Evolutionary conservation across 2,797 vertebrate species (phyloP).

Genomic region (Leptoclinus maculatus): DNA sequence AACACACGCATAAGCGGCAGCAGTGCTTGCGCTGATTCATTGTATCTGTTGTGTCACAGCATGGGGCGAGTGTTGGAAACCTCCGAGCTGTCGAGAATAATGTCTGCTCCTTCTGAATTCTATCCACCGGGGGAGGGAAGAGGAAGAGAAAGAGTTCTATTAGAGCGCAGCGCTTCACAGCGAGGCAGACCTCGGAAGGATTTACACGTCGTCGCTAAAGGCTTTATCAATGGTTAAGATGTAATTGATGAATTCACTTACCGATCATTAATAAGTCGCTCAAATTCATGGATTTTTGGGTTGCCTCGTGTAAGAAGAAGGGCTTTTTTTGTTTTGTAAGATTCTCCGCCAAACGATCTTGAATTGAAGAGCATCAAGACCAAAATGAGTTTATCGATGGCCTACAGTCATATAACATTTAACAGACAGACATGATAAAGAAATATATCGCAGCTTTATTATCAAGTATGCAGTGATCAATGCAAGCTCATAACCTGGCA

Average conservation of each 20-base stretch:
- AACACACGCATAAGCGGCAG: constrained; percentile 3
- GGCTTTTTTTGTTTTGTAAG: neutral
- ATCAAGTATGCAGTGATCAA: too few relatives aligned
- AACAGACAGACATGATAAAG: neutral
- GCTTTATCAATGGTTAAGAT: constrained; percentile 34
- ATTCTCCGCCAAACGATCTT: neutral
- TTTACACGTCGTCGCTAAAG: constrained; percentile 35
- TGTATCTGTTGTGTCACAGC: constrained; percentile 71
- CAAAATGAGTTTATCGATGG: neutral
- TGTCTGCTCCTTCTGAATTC: constrained; percentile 60
- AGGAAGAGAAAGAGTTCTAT: constrained; percentile 39
- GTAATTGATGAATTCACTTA: constrained; percentile 32
- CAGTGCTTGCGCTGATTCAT: constrained; percentile 59
- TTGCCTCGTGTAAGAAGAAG: neutral
- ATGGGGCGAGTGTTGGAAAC: constrained; percentile 60
- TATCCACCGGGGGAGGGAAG: constrained; percentile 34
- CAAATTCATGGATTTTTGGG: constrained; percentile 5
- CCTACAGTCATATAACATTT: too few relatives aligned
- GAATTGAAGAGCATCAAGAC: neutral
- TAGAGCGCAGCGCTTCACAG: constrained; percentile 44
- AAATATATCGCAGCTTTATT: neutral
- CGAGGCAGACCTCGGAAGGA: constrained; percentile 17
- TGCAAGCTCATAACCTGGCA: neutral
- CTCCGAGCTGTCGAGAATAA: constrained; percentile 69
- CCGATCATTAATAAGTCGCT: constrained; percentile 12